Evolutionary conservation across 2,797 vertebrate genomes (phyloP).

Genomic region (Mallotus villosus): DNA sequence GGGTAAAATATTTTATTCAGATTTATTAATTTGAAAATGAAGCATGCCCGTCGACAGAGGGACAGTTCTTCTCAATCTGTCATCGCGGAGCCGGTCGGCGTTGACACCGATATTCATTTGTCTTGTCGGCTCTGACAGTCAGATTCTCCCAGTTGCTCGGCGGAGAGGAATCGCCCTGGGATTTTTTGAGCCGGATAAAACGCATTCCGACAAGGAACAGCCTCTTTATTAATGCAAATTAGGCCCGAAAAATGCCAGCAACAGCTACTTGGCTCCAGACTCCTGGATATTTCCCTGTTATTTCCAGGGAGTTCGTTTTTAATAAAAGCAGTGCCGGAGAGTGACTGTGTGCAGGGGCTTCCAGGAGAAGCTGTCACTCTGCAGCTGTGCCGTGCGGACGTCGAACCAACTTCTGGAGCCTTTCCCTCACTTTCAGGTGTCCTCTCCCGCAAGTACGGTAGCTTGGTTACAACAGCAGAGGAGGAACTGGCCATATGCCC

Average conservation of each 20-base stretch:
- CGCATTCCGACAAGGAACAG: conserved; percentile 98
- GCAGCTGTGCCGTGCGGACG: conserved; percentile 63
- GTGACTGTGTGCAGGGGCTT: conserved; percentile 67
- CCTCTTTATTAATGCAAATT: conserved; percentile 99
- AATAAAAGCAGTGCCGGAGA: conserved; percentile 79
- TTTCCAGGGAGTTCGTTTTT: conserved; percentile 76
- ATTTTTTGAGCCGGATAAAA: conserved; percentile 98
- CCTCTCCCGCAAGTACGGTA: conserved; percentile 39
- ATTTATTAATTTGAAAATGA: conserved; percentile 99
- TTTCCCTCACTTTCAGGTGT: conserved; percentile 42
- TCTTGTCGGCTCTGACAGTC: conserved; percentile 99
- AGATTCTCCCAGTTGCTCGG: conserved; percentile 95
- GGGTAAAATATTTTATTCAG: conserved; percentile 99
- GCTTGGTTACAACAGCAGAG: not conserved
- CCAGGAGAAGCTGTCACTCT: conserved; percentile 70
- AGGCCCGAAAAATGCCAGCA: conserved; percentile 87
- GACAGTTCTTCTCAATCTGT: conserved; percentile 99
- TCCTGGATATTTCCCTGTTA: conserved; percentile 80
- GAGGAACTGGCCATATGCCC: no score
- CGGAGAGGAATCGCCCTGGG: conserved; percentile 92
- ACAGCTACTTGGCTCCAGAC: conserved; percentile 85
- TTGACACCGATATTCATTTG: conserved; percentile 97
- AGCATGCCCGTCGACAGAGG: conserved; percentile 98
- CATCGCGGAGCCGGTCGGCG: conserved; percentile 90
- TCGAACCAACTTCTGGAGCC: conserved; percentile 50